Base-by-base conservation (phyloP, 2,113 vertebrate species). In the Toxotes chatareus region DNA sequence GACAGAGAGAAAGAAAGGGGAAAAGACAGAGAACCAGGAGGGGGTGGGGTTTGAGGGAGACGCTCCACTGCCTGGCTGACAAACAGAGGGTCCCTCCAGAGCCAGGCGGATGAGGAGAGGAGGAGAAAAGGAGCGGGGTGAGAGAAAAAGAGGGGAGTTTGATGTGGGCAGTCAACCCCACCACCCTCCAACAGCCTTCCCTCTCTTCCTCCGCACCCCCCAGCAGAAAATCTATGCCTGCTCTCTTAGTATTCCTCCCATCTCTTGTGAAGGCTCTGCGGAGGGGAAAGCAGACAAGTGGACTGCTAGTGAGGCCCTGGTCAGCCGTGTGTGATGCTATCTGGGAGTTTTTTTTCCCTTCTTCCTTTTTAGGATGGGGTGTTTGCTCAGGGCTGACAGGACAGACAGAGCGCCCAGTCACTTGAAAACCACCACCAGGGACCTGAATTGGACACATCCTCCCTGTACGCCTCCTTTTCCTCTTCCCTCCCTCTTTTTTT, bases 31-130 rank as follows among this genome's bases (percentile, higher is more conserved):
- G 62, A 80, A 84, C 27, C 56, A 80, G 74, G 84, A 88, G 70
- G 75, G 81, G 87, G 89, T 74, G 82, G 83, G 82, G 88, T 89
- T 92, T 91, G 86, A 89, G 90, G 84, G 91, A 91, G 90, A 91
- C 90, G 93, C 93, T 95, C 93, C 93, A 93, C 92, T 95, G 94
- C 91, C 91, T 93, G 89, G 93, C 94, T 95, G 94, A 95, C 95
- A 94, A 95, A 95, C 93, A 95, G 88, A 92, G 91, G 93, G 86
- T 94, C 89, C 92, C 94, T 93, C 94, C 83, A 94, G 90, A 95
- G 93, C 89, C 75, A 32, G 79, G 87, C 90, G 90, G 89, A 93
- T 89, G 91, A 86, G 85, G 65, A 83, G 83, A 86, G 80, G 80
- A 91, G 86, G 87, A 83, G 85, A 80, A 79, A 67, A 80, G 66